Percentiles rank a stretch among this genome's conserved stretches.
phyloP scores from a whole-genome alignment of 2,113 vertebrate species.

The Xiphorhynchus elegans region DNA sequence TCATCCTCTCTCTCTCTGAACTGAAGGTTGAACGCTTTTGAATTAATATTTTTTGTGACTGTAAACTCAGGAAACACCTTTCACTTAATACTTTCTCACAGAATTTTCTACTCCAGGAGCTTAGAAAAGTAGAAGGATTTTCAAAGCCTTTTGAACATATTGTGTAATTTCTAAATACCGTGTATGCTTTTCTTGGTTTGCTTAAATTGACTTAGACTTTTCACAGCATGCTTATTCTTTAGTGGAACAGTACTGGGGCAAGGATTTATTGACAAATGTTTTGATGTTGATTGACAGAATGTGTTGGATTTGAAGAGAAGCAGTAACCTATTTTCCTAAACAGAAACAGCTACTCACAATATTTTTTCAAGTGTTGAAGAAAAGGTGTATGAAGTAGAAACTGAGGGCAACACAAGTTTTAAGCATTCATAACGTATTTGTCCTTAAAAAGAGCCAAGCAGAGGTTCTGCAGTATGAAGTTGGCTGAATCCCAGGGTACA shows the following conservation, averaged over 20 bases:
- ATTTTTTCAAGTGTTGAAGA: background rate
- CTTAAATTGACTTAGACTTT: background rate
- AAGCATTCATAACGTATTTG: background rate
- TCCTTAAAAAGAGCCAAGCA: background rate
- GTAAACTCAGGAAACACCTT: background rate
- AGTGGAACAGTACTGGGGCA: background rate
- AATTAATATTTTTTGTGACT: background rate
- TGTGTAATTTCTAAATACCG: rapidly evolving
- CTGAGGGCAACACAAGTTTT: background rate
- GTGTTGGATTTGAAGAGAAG: background rate
- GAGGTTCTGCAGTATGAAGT: background rate
- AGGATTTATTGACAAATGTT: background rate
- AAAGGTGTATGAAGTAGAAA: background rate
- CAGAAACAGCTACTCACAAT: background rate
- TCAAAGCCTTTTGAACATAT: background rate
- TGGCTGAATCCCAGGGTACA: background rate
- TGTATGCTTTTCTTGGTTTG: background rate
- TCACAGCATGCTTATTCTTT: background rate
- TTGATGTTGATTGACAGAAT: background rate
- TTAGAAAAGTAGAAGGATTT: background rate
- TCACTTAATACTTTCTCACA: background rate
- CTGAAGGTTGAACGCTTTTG: background rate
- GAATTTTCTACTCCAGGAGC: background rate
- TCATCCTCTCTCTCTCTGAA: background rate
- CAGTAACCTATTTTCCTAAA: background rate